phyloP scores from a whole-genome alignment of 92 coral and sea anemone species.

The Umimayanthus chanpuru region DNA sequence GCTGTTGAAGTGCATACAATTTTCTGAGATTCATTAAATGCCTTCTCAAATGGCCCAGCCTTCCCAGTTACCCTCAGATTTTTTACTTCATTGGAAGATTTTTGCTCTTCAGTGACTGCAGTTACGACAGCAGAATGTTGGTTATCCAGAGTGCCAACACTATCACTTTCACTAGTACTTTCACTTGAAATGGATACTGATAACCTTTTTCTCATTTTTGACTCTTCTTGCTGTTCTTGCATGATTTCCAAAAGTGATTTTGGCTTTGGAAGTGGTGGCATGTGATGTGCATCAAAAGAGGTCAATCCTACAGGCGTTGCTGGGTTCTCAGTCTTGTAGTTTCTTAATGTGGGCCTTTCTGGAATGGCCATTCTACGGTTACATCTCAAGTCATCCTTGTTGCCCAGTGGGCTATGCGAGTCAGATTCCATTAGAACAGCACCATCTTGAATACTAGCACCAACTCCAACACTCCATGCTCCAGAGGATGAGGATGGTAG shows the following conservation, averaged over 20 bases:
- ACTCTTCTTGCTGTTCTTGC: conserved; percentile 42
- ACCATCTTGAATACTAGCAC: neutral
- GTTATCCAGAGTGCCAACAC: neutral
- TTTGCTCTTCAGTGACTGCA: neutral
- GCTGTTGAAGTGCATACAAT: neutral
- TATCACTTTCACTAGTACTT: neutral
- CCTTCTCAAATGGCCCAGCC: conserved; percentile 63
- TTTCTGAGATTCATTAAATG: conserved; percentile 47
- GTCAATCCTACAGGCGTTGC: neutral
- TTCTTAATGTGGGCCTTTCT: neutral
- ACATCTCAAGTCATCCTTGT: neutral
- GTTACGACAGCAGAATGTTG: neutral
- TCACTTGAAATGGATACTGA: neutral
- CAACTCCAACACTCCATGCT: neutral
- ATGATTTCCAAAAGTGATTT: conserved; percentile 30
- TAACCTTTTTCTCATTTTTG: neutral
- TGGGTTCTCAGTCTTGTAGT: neutral
- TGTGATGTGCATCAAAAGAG: neutral
- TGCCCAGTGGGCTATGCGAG: neutral
- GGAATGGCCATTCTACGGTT: neutral
- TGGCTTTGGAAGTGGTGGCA: neutral
- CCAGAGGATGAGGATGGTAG: neutral
- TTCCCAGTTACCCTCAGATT: conserved; percentile 24
- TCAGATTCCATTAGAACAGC: neutral
- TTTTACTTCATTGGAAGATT: neutral